phyloP scores from a whole-genome alignment of 2,113 vertebrate species.

The Pterophyllum scalare region DNA sequence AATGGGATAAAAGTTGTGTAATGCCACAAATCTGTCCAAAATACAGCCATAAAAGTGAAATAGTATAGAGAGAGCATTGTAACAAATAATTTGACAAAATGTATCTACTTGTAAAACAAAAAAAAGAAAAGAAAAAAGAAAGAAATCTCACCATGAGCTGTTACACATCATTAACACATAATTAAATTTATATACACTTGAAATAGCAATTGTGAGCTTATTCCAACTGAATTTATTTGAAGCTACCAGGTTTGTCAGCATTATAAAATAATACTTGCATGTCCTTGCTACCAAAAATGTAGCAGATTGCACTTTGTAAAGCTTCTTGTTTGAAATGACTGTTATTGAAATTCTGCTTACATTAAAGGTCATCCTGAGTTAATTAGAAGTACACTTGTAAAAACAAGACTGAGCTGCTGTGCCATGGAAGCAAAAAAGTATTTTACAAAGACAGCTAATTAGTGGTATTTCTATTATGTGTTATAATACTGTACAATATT shows the following conservation, averaged over 20 bases:
- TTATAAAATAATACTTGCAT: neutral
- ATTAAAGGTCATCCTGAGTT: slow-evolving; percentile 52
- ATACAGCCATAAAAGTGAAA: slow-evolving; percentile 1
- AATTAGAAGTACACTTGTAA: slow-evolving; percentile 22
- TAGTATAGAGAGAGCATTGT: neutral
- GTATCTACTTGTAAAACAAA: no score
- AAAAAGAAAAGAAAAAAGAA: no score
- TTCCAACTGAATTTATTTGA: neutral
- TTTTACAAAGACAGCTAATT: neutral
- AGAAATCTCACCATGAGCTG: neutral
- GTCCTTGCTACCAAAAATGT: neutral
- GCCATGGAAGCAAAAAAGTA: slow-evolving; percentile 1
- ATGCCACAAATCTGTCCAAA: neutral
- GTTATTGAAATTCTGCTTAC: slow-evolving; percentile 52
- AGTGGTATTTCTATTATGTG: neutral
- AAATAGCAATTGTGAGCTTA: neutral
- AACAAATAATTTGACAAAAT: neutral
- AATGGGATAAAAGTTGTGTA: neutral
- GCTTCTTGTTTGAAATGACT: slow-evolving; percentile 21
- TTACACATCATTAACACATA: neutral
- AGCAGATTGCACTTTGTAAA: slow-evolving; percentile 17
- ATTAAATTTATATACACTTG: neutral
- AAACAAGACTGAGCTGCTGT: neutral
- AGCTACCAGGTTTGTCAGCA: neutral
- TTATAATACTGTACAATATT: neutral